Percentiles rank a stretch among this genome's conserved stretches.
Conservation (phyloP, 2,113 vertebrate species). For the Atherinomorus stipes region DNA sequence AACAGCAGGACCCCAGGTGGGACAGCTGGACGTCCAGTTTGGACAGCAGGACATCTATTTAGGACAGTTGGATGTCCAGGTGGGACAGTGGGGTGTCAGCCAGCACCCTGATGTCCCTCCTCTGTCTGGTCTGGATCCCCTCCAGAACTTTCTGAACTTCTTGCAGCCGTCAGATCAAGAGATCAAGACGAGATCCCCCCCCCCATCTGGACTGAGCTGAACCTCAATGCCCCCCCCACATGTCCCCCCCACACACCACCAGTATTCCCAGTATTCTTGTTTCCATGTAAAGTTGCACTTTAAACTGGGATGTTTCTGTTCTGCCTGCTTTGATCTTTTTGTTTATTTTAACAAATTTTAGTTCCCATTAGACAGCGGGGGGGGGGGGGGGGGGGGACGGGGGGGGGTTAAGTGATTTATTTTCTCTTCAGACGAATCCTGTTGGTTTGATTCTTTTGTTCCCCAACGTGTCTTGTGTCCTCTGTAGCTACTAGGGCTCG, state of each 20-base stretch:
- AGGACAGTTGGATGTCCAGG: too few species aligned
- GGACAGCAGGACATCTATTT: too few species aligned
- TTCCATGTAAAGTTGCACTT: slow-evolving; percentile 78
- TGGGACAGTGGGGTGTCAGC: slow-evolving; percentile 15
- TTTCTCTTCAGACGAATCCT: too few species aligned
- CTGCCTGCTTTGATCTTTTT: slow-evolving; percentile 35
- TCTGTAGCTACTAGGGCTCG: slow-evolving; percentile 19
- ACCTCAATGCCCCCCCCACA: slow-evolving; percentile 2
- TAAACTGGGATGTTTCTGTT: slow-evolving; percentile 62
- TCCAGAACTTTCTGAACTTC: not conserved
- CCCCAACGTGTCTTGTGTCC: not conserved
- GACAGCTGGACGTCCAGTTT: too few species aligned
- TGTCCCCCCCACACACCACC: too few species aligned
- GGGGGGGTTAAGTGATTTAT: too few species aligned
- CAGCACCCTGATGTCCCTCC: slow-evolving; percentile 13
- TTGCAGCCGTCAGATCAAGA: too few species aligned
- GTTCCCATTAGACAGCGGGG: too few species aligned
- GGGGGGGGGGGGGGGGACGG: too few species aligned
- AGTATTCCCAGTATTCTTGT: slow-evolving; percentile 69
- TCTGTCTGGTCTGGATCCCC: not conserved
- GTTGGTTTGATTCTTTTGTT: too few species aligned
- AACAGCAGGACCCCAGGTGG: not conserved
- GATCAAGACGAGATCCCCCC: too few species aligned
- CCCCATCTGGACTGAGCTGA: not conserved
- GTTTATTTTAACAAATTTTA: too few species aligned